These are phyloP conservation scores for Chrysoperla carnea DNA, from an alignment of 1,140 invertebrate species.

Conservation along the genomic window DNA sequence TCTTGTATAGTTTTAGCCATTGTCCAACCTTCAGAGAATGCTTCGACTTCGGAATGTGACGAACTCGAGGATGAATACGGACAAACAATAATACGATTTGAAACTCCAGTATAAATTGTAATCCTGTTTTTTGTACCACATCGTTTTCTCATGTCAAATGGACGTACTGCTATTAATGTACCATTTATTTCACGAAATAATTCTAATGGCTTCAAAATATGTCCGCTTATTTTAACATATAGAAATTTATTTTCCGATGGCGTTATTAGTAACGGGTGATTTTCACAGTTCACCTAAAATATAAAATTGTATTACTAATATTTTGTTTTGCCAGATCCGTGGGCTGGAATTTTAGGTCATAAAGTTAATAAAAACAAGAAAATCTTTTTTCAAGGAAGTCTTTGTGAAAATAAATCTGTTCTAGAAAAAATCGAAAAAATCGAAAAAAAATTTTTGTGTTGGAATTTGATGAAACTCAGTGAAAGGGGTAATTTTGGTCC, in stretches of 20 bases:
- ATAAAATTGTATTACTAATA: conserved; percentile 4
- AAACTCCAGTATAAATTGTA: conserved; percentile 46
- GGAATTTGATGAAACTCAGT: no score
- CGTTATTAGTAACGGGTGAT: conserved; percentile 61
- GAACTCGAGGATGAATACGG: conserved; percentile 38
- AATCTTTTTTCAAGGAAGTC: no score
- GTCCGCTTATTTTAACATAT: conserved; percentile 49
- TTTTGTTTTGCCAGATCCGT: no score
- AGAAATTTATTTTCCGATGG: conserved; percentile 45
- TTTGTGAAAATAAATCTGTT: no score
- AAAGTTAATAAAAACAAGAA: no score
- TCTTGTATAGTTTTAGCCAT: conserved; percentile 22
- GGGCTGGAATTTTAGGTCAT: no score
- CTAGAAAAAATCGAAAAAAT: no score
- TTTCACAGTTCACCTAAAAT: conserved; percentile 53
- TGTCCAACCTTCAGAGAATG: conserved; percentile 71
- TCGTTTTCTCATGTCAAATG: conserved; percentile 27
- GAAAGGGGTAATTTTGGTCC: no score
- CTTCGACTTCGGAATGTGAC: conserved; percentile 43
- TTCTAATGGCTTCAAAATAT: conserved; percentile 34
- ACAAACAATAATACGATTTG: conserved; percentile 47
- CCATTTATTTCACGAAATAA: conserved; percentile 26
- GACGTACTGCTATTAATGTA: conserved; percentile 12
- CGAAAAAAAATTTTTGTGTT: no score
- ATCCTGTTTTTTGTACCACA: conserved; percentile 54